These are phyloP conservation scores for Cephalotes varians DNA, from an alignment of 2,888 invertebrate species.

Conservation along the genomic window DNA sequence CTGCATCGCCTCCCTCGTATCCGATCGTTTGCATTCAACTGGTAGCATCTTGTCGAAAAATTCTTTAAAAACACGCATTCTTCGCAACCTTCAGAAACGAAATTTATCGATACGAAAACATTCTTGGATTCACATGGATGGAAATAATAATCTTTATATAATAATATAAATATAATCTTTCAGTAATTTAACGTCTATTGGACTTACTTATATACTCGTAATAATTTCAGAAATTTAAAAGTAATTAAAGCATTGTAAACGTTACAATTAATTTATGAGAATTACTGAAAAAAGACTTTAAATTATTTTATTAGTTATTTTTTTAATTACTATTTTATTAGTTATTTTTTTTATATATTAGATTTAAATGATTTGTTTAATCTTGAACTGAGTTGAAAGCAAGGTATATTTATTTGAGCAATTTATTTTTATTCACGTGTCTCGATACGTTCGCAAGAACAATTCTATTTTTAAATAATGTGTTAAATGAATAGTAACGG, in stretches of 20 bases:
- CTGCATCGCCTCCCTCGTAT: constrained; percentile 57
- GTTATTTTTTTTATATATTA: not conserved
- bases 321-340: not conserved
- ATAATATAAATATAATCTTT: too few relatives aligned
- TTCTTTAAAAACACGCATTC: not conserved
- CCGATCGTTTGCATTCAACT: constrained; percentile 40
- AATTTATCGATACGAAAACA: not conserved
- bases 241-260: not conserved
- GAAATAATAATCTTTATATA: too few relatives aligned
- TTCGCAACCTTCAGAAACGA: not conserved
- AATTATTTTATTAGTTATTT: not conserved
- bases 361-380: not conserved
- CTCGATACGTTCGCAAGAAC: not conserved
- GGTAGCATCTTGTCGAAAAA: constrained; percentile 41
- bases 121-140: not conserved
- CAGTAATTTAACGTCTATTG: not conserved
- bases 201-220: not conserved
- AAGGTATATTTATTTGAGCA: not conserved
- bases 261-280: not conserved
- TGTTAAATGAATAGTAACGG: constrained; percentile 25
- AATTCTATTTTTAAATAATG: constrained; percentile 8
- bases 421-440: too few relatives aligned
- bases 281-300: not conserved
- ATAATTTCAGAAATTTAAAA: not conserved
- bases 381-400: not conserved